Evolutionary conservation across 2,113 vertebrate genomes (phyloP), one percentile per base, ranked within the genome.

Genomic region (Grus americana): DNA sequence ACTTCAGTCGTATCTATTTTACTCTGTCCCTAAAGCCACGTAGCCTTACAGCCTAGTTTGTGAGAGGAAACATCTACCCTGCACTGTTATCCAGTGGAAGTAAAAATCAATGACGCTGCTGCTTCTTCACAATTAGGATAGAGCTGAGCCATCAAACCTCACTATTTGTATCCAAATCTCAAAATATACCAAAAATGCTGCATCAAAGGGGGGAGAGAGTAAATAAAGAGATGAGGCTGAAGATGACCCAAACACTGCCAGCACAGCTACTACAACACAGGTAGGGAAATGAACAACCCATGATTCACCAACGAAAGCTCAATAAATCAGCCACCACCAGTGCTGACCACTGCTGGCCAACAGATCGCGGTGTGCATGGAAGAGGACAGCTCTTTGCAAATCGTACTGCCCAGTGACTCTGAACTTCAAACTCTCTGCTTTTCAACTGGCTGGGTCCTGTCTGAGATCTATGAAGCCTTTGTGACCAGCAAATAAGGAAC

Each of bases 401-500:
- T 6, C 55, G 24, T 65, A 40, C 15, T 67, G 59, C 42, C 40
- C 73, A 20, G 5, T 10, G 34, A 80, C 18, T 55, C 71, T 57
- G 62, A 81, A 55, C 44, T 58, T 46, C 62, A 36, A 79, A 50
- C 90, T 30, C 55, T 55, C 44, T 34, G 42, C 57, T 71, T 30
- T 92, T 71, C 55, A 58, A 7, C 42, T 59, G 75, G 58, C 68
- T 95, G 52, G 75, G 88, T 74, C 90, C 84, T 81, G 38, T 29
- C 85, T 57, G 62, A 78, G 70, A 79, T 12, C 57, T 5, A 57
- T 6, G 36, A 84, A 55, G 61, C 30, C 70, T 75, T 46, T 61
- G 29, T 78, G 66, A 75, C 52, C 71, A 90, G 65, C 78, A 16
- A 81, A 22, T 29, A 40, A 61, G 40, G 57, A 83, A 66, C 57